Conservation (phyloP, 1,140 invertebrate species). For the Brachionus rotundiformis region DNA sequence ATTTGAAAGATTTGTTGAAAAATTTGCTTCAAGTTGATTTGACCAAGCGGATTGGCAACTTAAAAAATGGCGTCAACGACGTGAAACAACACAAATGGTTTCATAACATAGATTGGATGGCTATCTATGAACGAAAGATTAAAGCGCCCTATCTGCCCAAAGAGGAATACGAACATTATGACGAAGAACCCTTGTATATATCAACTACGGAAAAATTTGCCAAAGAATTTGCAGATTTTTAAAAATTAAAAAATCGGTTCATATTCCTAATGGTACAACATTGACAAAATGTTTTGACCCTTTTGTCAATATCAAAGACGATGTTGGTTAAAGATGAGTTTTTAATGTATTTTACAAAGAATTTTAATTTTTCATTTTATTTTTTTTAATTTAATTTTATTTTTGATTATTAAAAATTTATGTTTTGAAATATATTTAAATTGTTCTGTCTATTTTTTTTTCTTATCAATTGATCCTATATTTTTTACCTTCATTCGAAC, state of each 20-base stretch:
- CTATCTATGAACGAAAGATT: conserved; percentile 94
- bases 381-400: not conserved
- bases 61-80: conserved; percentile 98
- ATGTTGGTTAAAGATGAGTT: conserved; percentile 9
- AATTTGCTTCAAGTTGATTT: conserved; percentile 96
- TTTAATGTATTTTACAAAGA: conserved; percentile 9
- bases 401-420: not conserved
- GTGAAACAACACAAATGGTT: conserved; percentile 99
- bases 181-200: conserved; percentile 93
- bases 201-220: conserved; percentile 95
- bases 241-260: not conserved
- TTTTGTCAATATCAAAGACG: not conserved
- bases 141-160: conserved; percentile 66
- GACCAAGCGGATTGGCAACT: conserved; percentile 96
- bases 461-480: not conserved
- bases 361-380: not conserved
- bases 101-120: conserved; percentile 95
- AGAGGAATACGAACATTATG: conserved; percentile 89
- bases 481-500: too few species aligned
- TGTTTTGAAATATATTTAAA: conserved; percentile 6
- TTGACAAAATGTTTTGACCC: not conserved
- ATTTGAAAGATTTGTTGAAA: conserved; percentile 92
- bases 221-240: conserved; percentile 71
- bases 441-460: not conserved
- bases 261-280: not conserved